Conservation (phyloP, 2,113 vertebrate species). For the Gallinago jamesoni region DNA sequence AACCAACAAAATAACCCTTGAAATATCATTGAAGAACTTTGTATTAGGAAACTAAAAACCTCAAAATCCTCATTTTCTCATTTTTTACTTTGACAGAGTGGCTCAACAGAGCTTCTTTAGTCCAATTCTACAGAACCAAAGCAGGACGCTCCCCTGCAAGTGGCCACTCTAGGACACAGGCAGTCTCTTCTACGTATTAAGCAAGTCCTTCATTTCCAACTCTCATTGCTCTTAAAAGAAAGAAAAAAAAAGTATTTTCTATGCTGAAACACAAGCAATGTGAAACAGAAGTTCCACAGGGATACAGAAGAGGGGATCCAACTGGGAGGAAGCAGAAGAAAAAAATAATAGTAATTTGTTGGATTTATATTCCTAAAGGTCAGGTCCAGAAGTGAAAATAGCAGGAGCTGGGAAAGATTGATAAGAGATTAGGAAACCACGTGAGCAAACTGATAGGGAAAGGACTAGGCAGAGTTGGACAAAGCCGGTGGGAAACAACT, state of each 20-base stretch:
- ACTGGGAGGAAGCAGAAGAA: not conserved
- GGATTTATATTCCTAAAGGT: not conserved
- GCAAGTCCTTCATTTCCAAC: not conserved
- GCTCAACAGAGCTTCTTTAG: not conserved
- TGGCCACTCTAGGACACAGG: not conserved
- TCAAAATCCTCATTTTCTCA: not conserved
- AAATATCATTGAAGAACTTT: not conserved
- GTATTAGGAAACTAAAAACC: not conserved
- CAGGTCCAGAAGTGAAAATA: not conserved
- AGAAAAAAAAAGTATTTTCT: not conserved
- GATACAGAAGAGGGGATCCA: not conserved
- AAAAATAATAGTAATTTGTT: not conserved
- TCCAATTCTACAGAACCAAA: not conserved
- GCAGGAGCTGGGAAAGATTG: not conserved
- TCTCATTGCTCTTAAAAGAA: not conserved
- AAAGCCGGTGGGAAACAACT: not conserved
- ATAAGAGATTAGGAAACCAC: not conserved
- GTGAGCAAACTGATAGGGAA: not conserved
- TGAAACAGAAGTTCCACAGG: not conserved
- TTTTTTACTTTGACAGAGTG: not conserved
- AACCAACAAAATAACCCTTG: rapidly evolving
- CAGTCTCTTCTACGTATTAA: not conserved
- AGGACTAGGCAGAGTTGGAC: not conserved
- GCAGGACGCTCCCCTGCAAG: not conserved
- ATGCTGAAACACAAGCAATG: not conserved